phyloP scores from a whole-genome alignment of 2,113 vertebrate species.

The Ptilorrhoa leucosticta region DNA sequence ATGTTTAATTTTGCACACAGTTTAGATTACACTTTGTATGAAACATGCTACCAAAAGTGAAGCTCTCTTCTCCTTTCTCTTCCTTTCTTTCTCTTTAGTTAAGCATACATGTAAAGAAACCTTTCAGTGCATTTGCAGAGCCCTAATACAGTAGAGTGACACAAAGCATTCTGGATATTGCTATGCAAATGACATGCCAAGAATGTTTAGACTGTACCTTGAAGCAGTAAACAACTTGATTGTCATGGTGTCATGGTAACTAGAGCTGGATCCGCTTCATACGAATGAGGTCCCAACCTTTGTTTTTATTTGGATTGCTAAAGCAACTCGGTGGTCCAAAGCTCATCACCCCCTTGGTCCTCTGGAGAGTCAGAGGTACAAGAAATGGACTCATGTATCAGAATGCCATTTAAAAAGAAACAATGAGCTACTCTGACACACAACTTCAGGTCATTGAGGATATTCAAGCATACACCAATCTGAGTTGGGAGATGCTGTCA shows the following conservation, averaged over 20 bases:
- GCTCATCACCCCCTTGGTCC: not conserved
- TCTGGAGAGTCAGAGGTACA: not conserved
- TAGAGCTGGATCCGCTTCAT: conserved; percentile 47
- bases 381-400: not conserved
- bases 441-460: not conserved
- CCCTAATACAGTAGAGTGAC: conserved; percentile 40
- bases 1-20: conserved; percentile 21
- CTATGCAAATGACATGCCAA: conserved; percentile 77
- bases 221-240: conserved; percentile 73
- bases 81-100: conserved; percentile 31
- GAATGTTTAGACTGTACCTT: conserved; percentile 69
- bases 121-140: conserved; percentile 41
- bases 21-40: conserved; percentile 34
- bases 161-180: conserved; percentile 76
- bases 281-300: conserved; percentile 62
- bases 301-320: conserved; percentile 56
- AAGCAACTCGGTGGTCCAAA: conserved; percentile 50
- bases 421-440: not conserved
- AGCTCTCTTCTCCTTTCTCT: conserved; percentile 18
- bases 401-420: not conserved
- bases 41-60: conserved; percentile 59
- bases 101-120: conserved; percentile 62
- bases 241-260: conserved; percentile 77
- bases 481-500: not conserved
- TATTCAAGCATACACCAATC: not conserved